Evolutionary conservation across 2,113 vertebrate genomes (phyloP).

Genomic region (Campylomormyrus numenius): DNA sequence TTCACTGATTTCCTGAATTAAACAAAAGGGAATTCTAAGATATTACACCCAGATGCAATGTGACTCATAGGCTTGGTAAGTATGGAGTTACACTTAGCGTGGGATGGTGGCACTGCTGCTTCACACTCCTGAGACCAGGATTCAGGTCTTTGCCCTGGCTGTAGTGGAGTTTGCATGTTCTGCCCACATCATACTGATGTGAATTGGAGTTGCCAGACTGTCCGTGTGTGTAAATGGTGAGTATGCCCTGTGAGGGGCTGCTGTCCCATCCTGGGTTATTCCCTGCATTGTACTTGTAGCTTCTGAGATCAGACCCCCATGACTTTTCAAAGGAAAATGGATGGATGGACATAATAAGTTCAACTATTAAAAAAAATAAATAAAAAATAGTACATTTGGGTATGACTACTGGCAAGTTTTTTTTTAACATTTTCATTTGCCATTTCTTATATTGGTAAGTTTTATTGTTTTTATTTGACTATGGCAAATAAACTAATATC

Average conservation of each 20-base stretch:
- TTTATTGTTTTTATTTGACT: neutral
- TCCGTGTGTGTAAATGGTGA: neutral
- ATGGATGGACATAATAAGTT: neutral
- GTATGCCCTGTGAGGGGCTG: neutral
- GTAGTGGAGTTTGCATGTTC: neutral
- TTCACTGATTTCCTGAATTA: neutral
- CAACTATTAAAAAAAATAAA: neutral
- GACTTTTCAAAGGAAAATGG: neutral
- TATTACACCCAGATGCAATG: neutral
- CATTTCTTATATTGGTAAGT: neutral
- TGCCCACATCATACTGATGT: neutral
- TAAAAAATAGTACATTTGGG: neutral
- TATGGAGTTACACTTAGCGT: neutral
- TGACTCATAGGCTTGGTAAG: neutral
- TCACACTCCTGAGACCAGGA: neutral
- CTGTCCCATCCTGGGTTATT: neutral
- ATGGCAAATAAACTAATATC: neutral
- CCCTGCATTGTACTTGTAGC: neutral
- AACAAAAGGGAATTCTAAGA: neutral
- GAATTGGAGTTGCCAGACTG: neutral
- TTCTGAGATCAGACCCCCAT: neutral
- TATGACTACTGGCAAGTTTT: neutral
- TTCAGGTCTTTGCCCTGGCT: neutral
- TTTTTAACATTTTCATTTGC: neutral
- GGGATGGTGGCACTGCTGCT: neutral